These are phyloP conservation scores for Natrix natrix DNA, from an alignment of 2,797 vertebrate genomes.

Conservation along the genomic window DNA sequence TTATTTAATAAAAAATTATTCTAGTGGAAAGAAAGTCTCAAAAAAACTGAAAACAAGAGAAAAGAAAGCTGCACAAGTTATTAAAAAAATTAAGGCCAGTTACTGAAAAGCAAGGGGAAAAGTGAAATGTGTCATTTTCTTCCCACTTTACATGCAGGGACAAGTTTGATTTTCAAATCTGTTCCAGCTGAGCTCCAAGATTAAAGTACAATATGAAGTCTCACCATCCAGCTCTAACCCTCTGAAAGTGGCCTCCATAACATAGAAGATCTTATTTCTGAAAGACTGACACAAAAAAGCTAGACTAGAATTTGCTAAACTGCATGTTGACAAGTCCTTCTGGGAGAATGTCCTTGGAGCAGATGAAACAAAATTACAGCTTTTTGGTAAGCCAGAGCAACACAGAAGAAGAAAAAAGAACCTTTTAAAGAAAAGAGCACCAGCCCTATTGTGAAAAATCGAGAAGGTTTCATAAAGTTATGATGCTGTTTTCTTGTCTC, in stretches of 20 bases:
- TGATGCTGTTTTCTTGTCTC: neutral
- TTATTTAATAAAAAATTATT: neutral
- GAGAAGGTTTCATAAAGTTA: neutral
- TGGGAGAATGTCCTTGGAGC: neutral
- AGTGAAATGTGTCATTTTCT: neutral
- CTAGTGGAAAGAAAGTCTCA: neutral
- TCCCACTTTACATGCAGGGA: neutral
- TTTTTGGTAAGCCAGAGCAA: neutral
- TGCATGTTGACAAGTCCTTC: neutral
- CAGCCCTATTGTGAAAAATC: neutral
- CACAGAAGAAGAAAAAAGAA: neutral
- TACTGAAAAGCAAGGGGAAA: neutral
- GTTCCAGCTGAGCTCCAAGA: neutral
- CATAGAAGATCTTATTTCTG: neutral
- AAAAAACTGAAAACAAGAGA: neutral
- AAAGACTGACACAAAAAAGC: neutral
- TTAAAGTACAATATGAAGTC: neutral
- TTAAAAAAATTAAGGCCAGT: neutral
- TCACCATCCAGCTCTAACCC: neutral
- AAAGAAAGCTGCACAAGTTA: neutral
- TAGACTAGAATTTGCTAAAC: neutral
- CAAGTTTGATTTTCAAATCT: neutral
- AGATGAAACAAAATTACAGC: neutral
- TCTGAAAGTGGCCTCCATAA: neutral
- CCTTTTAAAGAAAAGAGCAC: neutral